Conservation (phyloP, 2,888 invertebrate genomes). For the Ectemnius cavifrons region DNA sequence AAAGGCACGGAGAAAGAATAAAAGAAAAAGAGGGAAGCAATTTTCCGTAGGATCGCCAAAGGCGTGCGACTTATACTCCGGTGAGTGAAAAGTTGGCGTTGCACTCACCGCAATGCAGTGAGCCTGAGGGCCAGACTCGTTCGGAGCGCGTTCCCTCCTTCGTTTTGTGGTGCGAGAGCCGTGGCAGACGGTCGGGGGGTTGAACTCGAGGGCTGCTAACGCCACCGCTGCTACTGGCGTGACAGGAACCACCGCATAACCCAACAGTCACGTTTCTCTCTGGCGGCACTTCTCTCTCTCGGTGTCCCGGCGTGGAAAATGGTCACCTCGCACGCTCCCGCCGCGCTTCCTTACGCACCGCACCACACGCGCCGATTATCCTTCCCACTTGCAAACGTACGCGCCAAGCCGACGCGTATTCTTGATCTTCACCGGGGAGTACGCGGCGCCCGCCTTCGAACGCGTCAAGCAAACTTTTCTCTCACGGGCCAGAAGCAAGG, state of each 20-base stretch:
- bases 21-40: not conserved
- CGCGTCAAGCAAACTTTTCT: constrained; percentile 60
- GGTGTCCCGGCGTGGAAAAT: constrained; percentile 12
- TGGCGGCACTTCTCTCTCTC: constrained; percentile 37
- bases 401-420: constrained; percentile 24
- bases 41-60: not conserved
- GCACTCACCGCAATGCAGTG: constrained; percentile 73
- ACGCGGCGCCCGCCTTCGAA: constrained; percentile 25
- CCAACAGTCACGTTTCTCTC: constrained; percentile 58
- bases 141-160: constrained; percentile 61
- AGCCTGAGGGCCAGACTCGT: constrained; percentile 63
- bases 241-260: constrained; percentile 70
- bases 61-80: constrained; percentile 2
- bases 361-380: constrained; percentile 46
- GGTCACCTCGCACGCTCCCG: constrained; percentile 35
- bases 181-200: constrained; percentile 61
- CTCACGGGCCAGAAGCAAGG: constrained; percentile 56
- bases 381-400: not conserved
- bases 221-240: constrained; percentile 30
- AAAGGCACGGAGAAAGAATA: constrained; percentile 7
- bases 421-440: constrained; percentile 20
- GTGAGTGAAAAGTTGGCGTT: constrained; percentile 20
- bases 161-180: constrained; percentile 50
- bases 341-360: constrained; percentile 28
- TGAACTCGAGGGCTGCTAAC: constrained; percentile 63